Base-by-base conservation (phyloP, 2,888 invertebrate species). In the Rhagophthalmus giganteus region DNA sequence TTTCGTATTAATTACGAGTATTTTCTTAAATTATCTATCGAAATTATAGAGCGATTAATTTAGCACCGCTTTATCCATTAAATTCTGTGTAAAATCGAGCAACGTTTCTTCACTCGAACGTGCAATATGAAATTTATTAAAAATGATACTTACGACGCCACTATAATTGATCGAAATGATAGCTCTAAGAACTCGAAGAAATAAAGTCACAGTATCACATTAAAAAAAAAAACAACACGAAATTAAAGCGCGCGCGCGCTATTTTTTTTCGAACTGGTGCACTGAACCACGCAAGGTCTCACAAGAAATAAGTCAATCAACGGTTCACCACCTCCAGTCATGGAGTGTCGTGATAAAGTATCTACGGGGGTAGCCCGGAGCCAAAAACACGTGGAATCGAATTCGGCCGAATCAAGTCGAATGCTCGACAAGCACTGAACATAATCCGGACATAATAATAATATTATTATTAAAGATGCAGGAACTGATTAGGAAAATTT, bases 271-370 rank as follows among this genome's bases (percentile, higher is more conserved):
- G 11, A 15, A n/a, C 33, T 9, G 16, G 11, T 34, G 40, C 42
- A 42, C 42, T 11, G 31, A 50, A 42, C 41, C 31, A 26, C 41
- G 44, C 11, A 38, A 51, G 14, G 41, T 57, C 49, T 53, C 47
- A 55, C 50, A 54, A 46, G 47, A 58, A 56, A 50, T 56, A 58
- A 54, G 49, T 64, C 64, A 62, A 63, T 66, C 66, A 63, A 61
- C 63, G 57, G 60, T 59, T 62, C 62, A 62, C 62, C 66, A 66
- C 64, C 64, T 63, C 63, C 56, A 63, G 64, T 64, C 62, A 62
- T 59, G 59, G 60, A 59, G 56, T 61, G 60, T 54, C 56, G 50
- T 56, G 57, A 60, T 59, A 53, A 60, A 58, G 54, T 61, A 45
- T 50, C 59, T 61, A 55, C 55, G 55, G 62, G 63, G 59, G 59